Evolutionary conservation across 2,113 vertebrate genomes (phyloP), one percentile per base, ranked within the genome.

Genomic region (Aspidoscelis tigris): DNA sequence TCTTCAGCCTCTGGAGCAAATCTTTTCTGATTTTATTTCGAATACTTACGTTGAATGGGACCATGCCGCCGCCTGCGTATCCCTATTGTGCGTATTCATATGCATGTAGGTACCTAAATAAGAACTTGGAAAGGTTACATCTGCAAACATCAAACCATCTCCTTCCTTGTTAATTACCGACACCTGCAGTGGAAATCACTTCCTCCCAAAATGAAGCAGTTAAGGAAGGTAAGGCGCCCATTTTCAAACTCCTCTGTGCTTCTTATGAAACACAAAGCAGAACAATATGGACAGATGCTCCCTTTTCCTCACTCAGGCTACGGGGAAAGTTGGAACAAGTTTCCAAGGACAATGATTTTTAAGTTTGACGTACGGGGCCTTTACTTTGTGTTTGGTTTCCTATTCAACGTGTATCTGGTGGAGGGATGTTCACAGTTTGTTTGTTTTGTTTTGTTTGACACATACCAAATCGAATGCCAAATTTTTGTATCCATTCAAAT

Each of bases 1-100:
- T 50, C 78, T 84, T 53, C 89, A 7, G 2, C 87, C 86, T 68
- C 84, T 3, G 43, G 82, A 92, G 86, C 86, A 93, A 81, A 70
- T 55, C 81, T 33, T 79, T 86, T 88, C 87, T 89, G 94, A 90
- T 93, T 92, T 66, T 92, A 88, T 91, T 94, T 95, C 84, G 94
- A 95, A 92, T 91, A 92, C 93, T 95, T 92, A 88, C 89, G 74
- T 81, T 74, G 78, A 90, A 83, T 81, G 92, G 79, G 79, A 73
- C 33, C 33, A 33, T 33, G 33, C 33, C 33, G 33, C 33, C 33
- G 33, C 33, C 33, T 33, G 33, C 33, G 33, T 33, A 33, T 33
- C 33, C 33, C 33, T 33, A 33, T 66, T 79, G 20, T 50, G 80
- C 80, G n/a, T 26, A 81, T 87, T 88, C 83, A 18, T 47, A 47